These are phyloP conservation scores for Beroe ovata DNA, from an alignment of 37 sponge, comb jelly and placozoan genomes.

Conservation along the genomic window DNA sequence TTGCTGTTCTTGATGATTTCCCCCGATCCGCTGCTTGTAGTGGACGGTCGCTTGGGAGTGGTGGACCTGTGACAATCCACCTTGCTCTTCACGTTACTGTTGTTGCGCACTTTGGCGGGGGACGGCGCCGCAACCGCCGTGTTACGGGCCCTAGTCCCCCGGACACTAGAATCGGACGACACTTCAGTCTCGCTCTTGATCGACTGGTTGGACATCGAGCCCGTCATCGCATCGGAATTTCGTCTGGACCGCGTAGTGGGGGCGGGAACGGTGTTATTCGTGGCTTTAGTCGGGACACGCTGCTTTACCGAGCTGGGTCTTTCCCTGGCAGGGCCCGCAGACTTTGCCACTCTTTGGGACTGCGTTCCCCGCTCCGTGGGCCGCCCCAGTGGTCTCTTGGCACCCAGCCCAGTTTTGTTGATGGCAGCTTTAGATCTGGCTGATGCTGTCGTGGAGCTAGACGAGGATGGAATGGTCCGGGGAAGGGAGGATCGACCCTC, in stretches of 20 bases:
- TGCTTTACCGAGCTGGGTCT: constrained; percentile 49
- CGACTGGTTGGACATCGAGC: constrained; percentile 43
- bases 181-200: constrained; percentile 41
- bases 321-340: not conserved
- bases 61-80: constrained; percentile 50
- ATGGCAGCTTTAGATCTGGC: constrained; percentile 59
- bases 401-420: constrained; percentile 54
- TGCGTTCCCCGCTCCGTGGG: not conserved
- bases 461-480: not conserved
- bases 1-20: constrained; percentile 61
- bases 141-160: not conserved
- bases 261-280: not conserved
- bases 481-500: not conserved
- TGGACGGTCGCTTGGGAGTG: not conserved
- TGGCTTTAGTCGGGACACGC: not conserved
- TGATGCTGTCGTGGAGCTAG: not conserved
- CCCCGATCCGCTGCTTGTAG: constrained; percentile 8
- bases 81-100: constrained; percentile 42
- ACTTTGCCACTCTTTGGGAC: not conserved
- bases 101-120: not conserved
- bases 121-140: not conserved
- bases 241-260: not conserved
- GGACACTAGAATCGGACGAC: not conserved
- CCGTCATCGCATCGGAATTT: constrained; percentile 36
- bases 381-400: constrained; percentile 27